phyloP scores from a whole-genome alignment of 2,888 invertebrate species.

The Seladonia tumulorum region DNA sequence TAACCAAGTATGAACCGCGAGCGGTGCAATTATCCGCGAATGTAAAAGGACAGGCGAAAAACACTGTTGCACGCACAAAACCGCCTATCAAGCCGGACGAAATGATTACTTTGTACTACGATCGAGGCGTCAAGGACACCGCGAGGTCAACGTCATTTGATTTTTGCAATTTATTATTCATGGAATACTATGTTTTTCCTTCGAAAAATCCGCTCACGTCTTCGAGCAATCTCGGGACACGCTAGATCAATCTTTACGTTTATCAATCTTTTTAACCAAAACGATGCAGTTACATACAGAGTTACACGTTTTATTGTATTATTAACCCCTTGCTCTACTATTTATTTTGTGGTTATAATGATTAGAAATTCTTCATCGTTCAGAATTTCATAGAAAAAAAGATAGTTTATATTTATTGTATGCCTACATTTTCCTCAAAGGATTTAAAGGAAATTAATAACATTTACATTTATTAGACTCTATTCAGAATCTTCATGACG shows the following conservation, averaged over 20 bases:
- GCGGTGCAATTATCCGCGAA: constrained; percentile 5
- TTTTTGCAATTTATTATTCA: not conserved
- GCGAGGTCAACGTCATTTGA: not conserved
- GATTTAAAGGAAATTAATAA: no score
- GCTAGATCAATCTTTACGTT: not conserved
- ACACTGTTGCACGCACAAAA: not conserved
- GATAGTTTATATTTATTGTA: no score
- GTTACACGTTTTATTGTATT: not conserved
- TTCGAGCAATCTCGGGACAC: not conserved
- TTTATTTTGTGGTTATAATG: no score
- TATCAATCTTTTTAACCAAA: not conserved
- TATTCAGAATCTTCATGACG: no score
- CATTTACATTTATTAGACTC: no score
- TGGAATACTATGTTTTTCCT: not conserved
- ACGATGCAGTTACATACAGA: not conserved
- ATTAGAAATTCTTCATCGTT: no score
- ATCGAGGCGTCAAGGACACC: not conserved
- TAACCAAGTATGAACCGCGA: constrained; percentile 3
- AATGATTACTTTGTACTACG: not conserved
- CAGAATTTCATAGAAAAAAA: no score
- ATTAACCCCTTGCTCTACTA: no score
- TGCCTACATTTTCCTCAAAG: no score
- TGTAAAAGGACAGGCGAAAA: not conserved
- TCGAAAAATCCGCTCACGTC: not conserved
- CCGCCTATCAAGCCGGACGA: not conserved